A percentile compares a stretch with the other conserved stretches of the same genome.
These are phyloP conservation scores for Mirounga angustirostris DNA, from an alignment of 2,113 vertebrate genomes.

Conservation along the genomic window DNA sequence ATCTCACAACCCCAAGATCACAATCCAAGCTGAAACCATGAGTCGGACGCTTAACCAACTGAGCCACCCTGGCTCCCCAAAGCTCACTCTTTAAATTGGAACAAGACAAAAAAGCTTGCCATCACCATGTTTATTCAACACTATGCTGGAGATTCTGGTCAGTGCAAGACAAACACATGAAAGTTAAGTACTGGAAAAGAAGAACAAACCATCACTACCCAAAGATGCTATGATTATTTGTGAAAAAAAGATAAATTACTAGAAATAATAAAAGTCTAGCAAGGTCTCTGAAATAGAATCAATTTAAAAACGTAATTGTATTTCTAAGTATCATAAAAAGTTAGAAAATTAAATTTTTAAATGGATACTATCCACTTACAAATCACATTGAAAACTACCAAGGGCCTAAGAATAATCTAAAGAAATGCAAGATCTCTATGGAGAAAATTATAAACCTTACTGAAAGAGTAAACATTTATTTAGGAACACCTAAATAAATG, in stretches of 20 bases:
- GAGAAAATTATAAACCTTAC: background rate
- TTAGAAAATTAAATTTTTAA: slow-evolving; percentile 29
- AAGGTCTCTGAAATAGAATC: slow-evolving; percentile 1
- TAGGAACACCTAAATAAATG: background rate
- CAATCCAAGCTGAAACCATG: too few relatives aligned
- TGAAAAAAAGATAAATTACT: slow-evolving; percentile 14
- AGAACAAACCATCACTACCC: background rate
- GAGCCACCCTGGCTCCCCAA: too few relatives aligned
- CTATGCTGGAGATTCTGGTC: background rate
- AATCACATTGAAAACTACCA: background rate
- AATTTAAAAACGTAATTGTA: background rate
- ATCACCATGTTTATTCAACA: background rate
- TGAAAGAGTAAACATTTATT: background rate
- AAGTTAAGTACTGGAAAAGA: background rate
- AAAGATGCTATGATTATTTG: background rate
- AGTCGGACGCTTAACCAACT: too few relatives aligned
- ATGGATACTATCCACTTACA: background rate
- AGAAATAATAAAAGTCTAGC: background rate
- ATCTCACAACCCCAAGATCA: too few relatives aligned
- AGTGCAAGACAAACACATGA: background rate
- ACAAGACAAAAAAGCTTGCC: background rate
- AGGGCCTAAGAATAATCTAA: slow-evolving; percentile 17
- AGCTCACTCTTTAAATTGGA: background rate
- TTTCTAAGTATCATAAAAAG: slow-evolving; percentile 26
- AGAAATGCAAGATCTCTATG: background rate